phyloP scores from a whole-genome alignment of 2,888 invertebrate species.

The Ophion obscuratus region DNA sequence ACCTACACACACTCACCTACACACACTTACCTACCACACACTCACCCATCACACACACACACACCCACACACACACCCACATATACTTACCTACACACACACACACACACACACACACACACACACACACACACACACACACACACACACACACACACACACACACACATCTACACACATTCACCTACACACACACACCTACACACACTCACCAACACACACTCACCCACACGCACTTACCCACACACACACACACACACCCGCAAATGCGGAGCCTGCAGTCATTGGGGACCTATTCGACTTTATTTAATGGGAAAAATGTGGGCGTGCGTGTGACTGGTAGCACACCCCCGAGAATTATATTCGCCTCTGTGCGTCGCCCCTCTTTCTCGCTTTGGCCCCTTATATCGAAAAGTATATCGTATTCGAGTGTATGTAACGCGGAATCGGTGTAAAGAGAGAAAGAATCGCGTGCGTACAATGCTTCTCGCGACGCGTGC shows the following conservation, averaged over 20 bases:
- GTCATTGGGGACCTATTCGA: conserved; percentile 78
- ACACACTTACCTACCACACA: too few species aligned
- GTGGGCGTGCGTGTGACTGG: conserved; percentile 74
- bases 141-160: too few species aligned
- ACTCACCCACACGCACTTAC: too few species aligned
- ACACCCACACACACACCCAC: conserved; percentile 48
- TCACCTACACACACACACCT: too few species aligned
- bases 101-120: neutral
- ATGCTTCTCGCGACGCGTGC: neutral
- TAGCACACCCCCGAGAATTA: conserved; percentile 67
- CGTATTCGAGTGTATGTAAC: conserved; percentile 21
- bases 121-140: too few species aligned
- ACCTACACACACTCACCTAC: too few species aligned
- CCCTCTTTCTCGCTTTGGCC: neutral
- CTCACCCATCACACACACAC: neutral
- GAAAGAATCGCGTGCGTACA: neutral
- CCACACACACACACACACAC: conserved; percentile 29
- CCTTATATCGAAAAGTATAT: conserved; percentile 52
- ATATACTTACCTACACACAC: conserved; percentile 15
- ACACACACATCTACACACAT: too few species aligned
- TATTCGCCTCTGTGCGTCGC: conserved; percentile 52
- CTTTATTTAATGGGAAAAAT: conserved; percentile 75
- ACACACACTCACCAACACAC: too few species aligned
- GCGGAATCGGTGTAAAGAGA: neutral
- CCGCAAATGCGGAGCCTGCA: conserved; percentile 68